Evolutionary conservation across 1,140 invertebrate genomes (phyloP), one percentile per base, ranked within the genome.

Genomic region (Nasonia vitripennis): DNA sequence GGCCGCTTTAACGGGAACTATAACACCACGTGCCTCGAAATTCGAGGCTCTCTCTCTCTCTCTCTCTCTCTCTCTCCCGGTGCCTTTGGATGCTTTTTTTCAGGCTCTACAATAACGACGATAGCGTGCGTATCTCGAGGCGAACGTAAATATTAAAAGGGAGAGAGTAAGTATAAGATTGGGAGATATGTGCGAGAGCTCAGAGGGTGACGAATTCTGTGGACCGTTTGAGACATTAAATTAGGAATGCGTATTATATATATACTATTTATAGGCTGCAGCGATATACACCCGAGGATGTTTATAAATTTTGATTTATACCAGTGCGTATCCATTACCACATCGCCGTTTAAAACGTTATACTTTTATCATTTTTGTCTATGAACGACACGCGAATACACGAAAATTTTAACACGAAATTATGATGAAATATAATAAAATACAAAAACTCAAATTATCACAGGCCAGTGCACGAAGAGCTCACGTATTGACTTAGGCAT

Each of bases 401-500:
- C 27, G 27, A 27, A 27, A 27, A 45, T 45, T 7, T 45, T 9
- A 45, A 45, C 1, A 45, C 9, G 6, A 2, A 27, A 10, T 10
- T 9, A 0, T n/a, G n/a, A n/a, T n/a, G n/a, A n/a, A n/a, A n/a
- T n/a, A n/a, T 45, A 45, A 0, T 45, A 45, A 45, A 9, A 9
- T 20, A 62, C 0, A 62, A 62, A 62, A 62, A 20, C 17, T 20
- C n/a, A n/a, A 62, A 62, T n/a, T n/a, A 62, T n/a, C 55, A n/a
- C 55, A 45, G 7, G 34, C 34, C 34, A 37, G 34, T 4, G 34
- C 34, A 7, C 55, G 27, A 27, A n/a, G 5, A 17, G 1, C 55
- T 62, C 55, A 9, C 68, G 10, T 71, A 11, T 85, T 27, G 27
- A 85, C 74, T 85, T 85, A 48, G 17, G 67, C 41, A 78, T 80